A percentile compares a stretch with the other conserved stretches of the same genome.
Conservation (phyloP, 2,113 vertebrate species). For the Felis chaus region DNA sequence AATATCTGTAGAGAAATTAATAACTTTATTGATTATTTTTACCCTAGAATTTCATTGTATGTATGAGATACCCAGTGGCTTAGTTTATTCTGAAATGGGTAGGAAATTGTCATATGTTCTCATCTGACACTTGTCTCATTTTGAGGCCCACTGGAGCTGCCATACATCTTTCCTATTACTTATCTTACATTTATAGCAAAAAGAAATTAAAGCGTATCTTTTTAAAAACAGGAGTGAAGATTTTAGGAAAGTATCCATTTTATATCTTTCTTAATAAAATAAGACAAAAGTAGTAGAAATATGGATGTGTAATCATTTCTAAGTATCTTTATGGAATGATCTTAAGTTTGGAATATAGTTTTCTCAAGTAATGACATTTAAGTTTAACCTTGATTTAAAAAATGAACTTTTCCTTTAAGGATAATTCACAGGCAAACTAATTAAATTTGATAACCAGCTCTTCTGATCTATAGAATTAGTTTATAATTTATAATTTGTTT, state of each 20-base stretch:
- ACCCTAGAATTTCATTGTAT: background rate
- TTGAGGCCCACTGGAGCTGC: background rate
- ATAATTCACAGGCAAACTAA: slow-evolving; percentile 17
- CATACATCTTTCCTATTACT: background rate
- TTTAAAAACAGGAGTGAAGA: background rate
- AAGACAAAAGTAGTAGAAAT: background rate
- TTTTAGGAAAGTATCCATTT: background rate
- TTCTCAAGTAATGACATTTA: slow-evolving; percentile 17
- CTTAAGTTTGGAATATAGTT: slow-evolving; percentile 6
- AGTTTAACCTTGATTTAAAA: slow-evolving; percentile 13
- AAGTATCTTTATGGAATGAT: slow-evolving; percentile 11
- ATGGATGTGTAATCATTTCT: background rate
- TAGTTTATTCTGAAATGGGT: slow-evolving; percentile 27
- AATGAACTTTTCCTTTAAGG: background rate
- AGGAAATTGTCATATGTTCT: background rate
- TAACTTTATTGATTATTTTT: background rate
- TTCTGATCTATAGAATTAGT: background rate
- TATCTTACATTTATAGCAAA: background rate
- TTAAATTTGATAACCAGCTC: background rate
- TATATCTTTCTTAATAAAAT: background rate
- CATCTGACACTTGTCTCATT: background rate
- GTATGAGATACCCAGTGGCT: background rate
- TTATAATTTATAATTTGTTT: slow-evolving; percentile 1
- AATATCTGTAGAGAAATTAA: background rate
- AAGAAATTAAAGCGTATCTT: background rate